phyloP scores from a whole-genome alignment of 2,888 invertebrate species.

The Apodemia duryi region DNA sequence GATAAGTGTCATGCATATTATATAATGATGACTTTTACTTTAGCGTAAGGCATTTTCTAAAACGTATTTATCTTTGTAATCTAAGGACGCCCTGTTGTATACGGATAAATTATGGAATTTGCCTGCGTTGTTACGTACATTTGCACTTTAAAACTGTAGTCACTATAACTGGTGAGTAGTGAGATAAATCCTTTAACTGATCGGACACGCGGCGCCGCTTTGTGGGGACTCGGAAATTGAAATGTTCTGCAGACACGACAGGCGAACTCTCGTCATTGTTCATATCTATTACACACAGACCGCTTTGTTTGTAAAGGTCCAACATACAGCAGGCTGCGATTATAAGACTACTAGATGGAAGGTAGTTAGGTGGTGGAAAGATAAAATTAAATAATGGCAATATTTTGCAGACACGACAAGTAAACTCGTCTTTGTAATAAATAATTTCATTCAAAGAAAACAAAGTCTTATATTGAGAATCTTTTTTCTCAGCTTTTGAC shows the following conservation, averaged over 20 bases:
- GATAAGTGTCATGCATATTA: too few species aligned
- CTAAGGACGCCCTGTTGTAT: too few species aligned
- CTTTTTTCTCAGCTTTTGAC: too few species aligned
- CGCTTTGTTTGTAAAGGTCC: neutral
- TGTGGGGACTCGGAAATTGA: constrained; percentile 4
- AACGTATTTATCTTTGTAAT: too few species aligned
- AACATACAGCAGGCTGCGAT: neutral
- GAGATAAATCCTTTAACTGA: constrained; percentile 4
- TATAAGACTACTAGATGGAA: neutral
- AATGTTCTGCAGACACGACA: constrained; percentile 1
- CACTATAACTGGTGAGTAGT: neutral
- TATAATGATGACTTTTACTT: too few species aligned
- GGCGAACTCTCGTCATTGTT: neutral
- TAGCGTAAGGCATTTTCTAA: too few species aligned
- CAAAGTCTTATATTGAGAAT: too few species aligned
- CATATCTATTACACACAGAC: neutral
- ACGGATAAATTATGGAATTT: too few species aligned
- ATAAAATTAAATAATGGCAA: neutral
- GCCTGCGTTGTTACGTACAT: neutral
- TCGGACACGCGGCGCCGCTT: constrained; percentile 4
- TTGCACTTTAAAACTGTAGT: neutral
- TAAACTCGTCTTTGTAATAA: too few species aligned
- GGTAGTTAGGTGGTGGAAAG: neutral
- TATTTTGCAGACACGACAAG: too few species aligned
- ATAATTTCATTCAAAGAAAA: too few species aligned